Conservation (phyloP, 2,888 invertebrate genomes). For the Lasioglossum lativentre region DNA sequence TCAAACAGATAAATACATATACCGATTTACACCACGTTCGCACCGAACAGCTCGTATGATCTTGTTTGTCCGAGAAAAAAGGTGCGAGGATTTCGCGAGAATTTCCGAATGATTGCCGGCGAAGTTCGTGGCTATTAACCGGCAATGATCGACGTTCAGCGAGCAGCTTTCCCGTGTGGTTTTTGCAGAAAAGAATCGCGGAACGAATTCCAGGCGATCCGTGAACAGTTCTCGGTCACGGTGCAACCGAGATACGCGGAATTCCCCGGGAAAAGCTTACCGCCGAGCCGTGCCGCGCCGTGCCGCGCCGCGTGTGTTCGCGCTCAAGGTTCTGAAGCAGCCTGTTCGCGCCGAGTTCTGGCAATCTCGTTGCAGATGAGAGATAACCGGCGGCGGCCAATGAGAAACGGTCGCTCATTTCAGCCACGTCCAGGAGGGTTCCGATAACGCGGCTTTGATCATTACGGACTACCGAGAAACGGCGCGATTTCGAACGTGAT, state of each 20-base stretch:
- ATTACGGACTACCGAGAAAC: slow-evolving; percentile 47
- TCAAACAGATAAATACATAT: too few species aligned
- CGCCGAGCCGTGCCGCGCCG: too few species aligned
- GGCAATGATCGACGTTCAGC: neutral
- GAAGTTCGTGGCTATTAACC: neutral
- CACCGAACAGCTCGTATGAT: neutral
- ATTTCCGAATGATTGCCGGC: neutral
- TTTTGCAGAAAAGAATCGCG: slow-evolving; percentile 28
- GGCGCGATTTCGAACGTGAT: slow-evolving; percentile 38
- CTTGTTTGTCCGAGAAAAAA: neutral
- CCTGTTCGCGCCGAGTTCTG: slow-evolving; percentile 60
- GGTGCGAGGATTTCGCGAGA: neutral
- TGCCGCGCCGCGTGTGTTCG: slow-evolving; percentile 6
- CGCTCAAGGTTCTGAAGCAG: slow-evolving; percentile 62
- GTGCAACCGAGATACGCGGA: slow-evolving; percentile 63
- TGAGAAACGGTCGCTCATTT: slow-evolving; percentile 18
- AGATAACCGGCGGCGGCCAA: slow-evolving; percentile 57
- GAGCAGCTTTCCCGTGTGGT: slow-evolving; percentile 16
- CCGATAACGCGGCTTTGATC: slow-evolving; percentile 49
- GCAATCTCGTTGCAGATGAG: slow-evolving; percentile 58
- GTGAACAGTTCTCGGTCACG: slow-evolving; percentile 46
- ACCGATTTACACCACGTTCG: too few species aligned
- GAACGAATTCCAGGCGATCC: slow-evolving; percentile 59
- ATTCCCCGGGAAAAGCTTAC: slow-evolving; percentile 59
- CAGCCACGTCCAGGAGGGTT: slow-evolving; percentile 41